Conservation (phyloP, 2,113 vertebrate species). For the Heloderma charlesbogerti region DNA sequence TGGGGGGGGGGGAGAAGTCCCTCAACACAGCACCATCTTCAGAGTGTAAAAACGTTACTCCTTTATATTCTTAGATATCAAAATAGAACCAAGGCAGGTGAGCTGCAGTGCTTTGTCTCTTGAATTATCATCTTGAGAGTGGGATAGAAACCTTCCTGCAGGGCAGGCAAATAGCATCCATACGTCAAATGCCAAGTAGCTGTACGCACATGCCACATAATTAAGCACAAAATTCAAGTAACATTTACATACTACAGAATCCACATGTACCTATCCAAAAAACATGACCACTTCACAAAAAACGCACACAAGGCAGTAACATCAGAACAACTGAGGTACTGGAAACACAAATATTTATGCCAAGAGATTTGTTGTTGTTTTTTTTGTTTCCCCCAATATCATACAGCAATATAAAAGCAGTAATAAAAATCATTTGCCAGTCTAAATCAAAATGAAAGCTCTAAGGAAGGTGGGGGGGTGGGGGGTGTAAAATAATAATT, state of each 20-base stretch:
- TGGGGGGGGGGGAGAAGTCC: constrained; percentile 69
- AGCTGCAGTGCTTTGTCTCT: constrained; percentile 83
- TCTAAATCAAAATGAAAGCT: constrained; percentile 82
- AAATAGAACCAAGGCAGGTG: constrained; percentile 85
- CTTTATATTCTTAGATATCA: constrained; percentile 80
- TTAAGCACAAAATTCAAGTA: constrained; percentile 99
- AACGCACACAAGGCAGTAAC: constrained; percentile 93
- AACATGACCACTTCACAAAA: constrained; percentile 93
- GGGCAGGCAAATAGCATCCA: constrained; percentile 92
- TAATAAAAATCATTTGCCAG: constrained; percentile 81
- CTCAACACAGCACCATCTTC: constrained; percentile 95
- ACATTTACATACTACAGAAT: constrained; percentile 98
- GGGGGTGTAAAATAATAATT: constrained; percentile 37
- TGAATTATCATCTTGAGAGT: constrained; percentile 75
- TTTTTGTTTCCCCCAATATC: constrained; percentile 65
- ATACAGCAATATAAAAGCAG: constrained; percentile 86
- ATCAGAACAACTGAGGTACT: constrained; percentile 92
- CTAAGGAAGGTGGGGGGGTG: constrained; percentile 68
- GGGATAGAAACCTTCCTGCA: constrained; percentile 77
- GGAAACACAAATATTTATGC: constrained; percentile 91
- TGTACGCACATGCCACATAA: constrained; percentile 93
- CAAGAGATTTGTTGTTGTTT: constrained; percentile 76
- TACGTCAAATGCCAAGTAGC: constrained; percentile 87
- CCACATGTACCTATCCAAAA: constrained; percentile 94
- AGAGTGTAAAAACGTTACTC: constrained; percentile 88